Evolutionary conservation across 2,888 invertebrate genomes (phyloP).

Genomic region (Lasioglossum villosulum): DNA sequence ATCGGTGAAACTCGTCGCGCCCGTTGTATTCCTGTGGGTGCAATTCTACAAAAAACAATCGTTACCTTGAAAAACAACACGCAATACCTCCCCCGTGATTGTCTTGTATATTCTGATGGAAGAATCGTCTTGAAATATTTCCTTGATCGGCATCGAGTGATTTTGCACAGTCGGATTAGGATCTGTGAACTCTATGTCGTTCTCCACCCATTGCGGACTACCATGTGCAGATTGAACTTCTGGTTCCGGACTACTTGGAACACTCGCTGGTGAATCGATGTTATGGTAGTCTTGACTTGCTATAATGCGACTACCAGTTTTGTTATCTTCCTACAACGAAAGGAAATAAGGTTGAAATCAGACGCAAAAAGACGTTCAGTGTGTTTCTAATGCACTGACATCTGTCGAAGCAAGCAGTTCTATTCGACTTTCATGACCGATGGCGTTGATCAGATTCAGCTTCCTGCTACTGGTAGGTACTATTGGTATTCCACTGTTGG

Average conservation of each 20-base stretch:
- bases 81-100: slow-evolving; percentile 88
- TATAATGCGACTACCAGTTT: slow-evolving; percentile 65
- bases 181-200: slow-evolving; percentile 87
- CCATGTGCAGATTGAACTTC: slow-evolving; percentile 61
- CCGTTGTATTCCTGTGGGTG: neutral
- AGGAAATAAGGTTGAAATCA: neutral
- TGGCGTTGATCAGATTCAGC: slow-evolving; percentile 87
- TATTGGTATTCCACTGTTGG: slow-evolving; percentile 77
- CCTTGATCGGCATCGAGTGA: slow-evolving; percentile 73
- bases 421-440: slow-evolving; percentile 84
- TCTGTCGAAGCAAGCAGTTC: slow-evolving; percentile 78
- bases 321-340: slow-evolving; percentile 66
- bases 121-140: slow-evolving; percentile 85
- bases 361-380: neutral
- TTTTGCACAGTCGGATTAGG: slow-evolving; percentile 57
- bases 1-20: neutral
- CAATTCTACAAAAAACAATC: neutral
- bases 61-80: slow-evolving; percentile 87
- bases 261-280: slow-evolving; percentile 70
- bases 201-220: slow-evolving; percentile 84
- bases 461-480: slow-evolving; percentile 75
- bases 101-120: slow-evolving; percentile 87
- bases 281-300: slow-evolving; percentile 68
- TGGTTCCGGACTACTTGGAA: slow-evolving; percentile 76
- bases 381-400: slow-evolving; percentile 63